Evolutionary conservation across 2,888 invertebrate species (phyloP).

Genomic region (Cerceris ruficornis): DNA sequence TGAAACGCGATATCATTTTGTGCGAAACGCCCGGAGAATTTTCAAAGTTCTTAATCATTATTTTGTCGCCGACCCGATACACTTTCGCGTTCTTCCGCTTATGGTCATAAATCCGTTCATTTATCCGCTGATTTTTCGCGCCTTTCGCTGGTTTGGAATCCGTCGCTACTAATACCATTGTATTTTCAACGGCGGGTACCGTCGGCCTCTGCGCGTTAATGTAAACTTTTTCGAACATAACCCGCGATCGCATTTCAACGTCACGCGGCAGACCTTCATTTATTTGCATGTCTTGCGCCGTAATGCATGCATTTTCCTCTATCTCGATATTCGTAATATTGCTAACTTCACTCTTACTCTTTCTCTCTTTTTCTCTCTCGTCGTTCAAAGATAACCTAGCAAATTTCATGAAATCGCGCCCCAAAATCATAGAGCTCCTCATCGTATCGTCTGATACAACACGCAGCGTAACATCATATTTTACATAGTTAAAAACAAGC

Average conservation of each 20-base stretch:
- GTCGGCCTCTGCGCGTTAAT: neutral
- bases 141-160: slow-evolving; percentile 17
- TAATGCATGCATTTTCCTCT: neutral
- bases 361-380: neutral
- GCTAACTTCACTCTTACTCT: no score
- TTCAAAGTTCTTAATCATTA: slow-evolving; percentile 50
- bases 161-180: neutral
- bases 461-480: slow-evolving; percentile 20
- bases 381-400: neutral
- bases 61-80: slow-evolving; percentile 50
- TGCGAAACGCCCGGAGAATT: neutral
- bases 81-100: slow-evolving; percentile 55
- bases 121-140: slow-evolving; percentile 32
- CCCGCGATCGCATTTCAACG: no score
- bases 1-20: slow-evolving; percentile 42
- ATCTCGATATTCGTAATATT: neutral
- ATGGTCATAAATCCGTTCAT: slow-evolving; percentile 64
- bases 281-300: neutral
- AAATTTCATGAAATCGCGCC: neutral
- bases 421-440: neutral
- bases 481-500: neutral
- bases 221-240: neutral
- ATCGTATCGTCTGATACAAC: slow-evolving; percentile 7
- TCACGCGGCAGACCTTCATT: neutral
- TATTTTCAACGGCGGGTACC: neutral